These are phyloP conservation scores for Drosophila nasuta DNA, from an alignment of 1,140 invertebrate species.

Conservation along the genomic window DNA sequence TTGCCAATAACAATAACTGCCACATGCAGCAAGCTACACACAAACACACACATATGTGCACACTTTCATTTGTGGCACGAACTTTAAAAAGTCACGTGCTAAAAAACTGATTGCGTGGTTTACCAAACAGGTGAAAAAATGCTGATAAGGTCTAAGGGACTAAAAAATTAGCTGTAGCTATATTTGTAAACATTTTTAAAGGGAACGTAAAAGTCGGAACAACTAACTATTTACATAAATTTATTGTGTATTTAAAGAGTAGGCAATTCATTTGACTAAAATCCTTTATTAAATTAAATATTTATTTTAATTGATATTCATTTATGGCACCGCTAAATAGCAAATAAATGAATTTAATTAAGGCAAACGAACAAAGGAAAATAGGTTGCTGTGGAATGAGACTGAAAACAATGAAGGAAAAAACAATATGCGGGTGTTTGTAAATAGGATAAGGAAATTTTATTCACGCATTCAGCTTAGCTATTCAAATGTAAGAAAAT, in stretches of 20 bases:
- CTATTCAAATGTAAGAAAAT: conserved; percentile 3
- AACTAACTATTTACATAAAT: conserved; percentile 23
- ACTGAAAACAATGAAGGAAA: neutral
- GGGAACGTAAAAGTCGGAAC: neutral
- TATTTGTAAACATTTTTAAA: conserved; percentile 12
- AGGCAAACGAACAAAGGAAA: conserved; percentile 11
- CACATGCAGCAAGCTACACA: conserved; percentile 43
- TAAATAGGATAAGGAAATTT: neutral
- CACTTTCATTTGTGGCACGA: conserved; percentile 15
- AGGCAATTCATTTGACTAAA: conserved; percentile 24
- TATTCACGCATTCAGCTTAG: neutral
- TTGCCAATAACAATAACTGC: conserved; percentile 56
- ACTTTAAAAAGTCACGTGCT: conserved; percentile 64
- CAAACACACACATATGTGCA: neutral
- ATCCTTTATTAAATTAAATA: conserved; percentile 9
- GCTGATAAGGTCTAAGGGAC: neutral
- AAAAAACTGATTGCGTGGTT: conserved; percentile 53
- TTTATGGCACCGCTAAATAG: conserved; percentile 51
- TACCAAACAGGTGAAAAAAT: neutral
- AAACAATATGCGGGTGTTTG: neutral
- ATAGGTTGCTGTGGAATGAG: neutral
- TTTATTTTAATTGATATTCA: conserved; percentile 53
- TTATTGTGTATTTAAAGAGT: conserved; percentile 54
- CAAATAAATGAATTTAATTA: conserved; percentile 43
- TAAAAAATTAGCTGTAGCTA: neutral